Base-by-base conservation (phyloP, 2,888 invertebrate genomes). In the Tiliacea aurago region DNA sequence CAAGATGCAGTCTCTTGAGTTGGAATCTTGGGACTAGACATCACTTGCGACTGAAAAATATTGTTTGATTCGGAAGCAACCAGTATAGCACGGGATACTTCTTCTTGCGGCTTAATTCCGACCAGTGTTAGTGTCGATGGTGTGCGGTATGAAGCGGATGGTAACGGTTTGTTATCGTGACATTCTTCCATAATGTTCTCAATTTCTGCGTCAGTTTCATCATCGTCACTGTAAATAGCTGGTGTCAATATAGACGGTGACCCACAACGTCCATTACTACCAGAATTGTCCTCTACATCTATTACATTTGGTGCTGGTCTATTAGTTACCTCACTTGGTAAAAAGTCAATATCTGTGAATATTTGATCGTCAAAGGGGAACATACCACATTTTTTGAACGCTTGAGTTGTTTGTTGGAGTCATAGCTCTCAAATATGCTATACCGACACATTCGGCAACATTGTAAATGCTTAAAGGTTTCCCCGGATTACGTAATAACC, bases 1-100 rank as follows among this genome's bases (percentile, higher is more conserved):
- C 49, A 69, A 68, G 58, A 65, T 65, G 64, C 64, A n/a, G 23
- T 65, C 65, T 65, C 66, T 66, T 66, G 55, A 23, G 66, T 66
- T 66, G 0, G 3, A 55, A 11, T 20, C 20, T 55, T 55, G 55
- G 53, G 51, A 53, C 65, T 53, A 4, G 51, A 37, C n/a, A 51
- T 64, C 64, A 64, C 51, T 64, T 51, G 64, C 3, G 49, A 15
- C 37, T 64, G 49, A 51, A 41, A 65, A 63, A 47, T 63, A 47
- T 47, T 5, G 63, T 63, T 28, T 63, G 43, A 43, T 43, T 43
- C 43, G 43, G 43, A 4, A 62, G 45, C 62, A 62, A 9, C 43
- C 1, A 10, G 62, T 62, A 62, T 62, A 62, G 62, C 62, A 62
- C 45, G 62, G 28, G 62, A 62, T 62, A 62, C 45, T 62, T 45